A percentile compares a stretch with the other conserved stretches of the same genome.
These are phyloP conservation scores for Trematomus bernacchii DNA, from an alignment of 2,797 vertebrate genomes.

Conservation along the genomic window DNA sequence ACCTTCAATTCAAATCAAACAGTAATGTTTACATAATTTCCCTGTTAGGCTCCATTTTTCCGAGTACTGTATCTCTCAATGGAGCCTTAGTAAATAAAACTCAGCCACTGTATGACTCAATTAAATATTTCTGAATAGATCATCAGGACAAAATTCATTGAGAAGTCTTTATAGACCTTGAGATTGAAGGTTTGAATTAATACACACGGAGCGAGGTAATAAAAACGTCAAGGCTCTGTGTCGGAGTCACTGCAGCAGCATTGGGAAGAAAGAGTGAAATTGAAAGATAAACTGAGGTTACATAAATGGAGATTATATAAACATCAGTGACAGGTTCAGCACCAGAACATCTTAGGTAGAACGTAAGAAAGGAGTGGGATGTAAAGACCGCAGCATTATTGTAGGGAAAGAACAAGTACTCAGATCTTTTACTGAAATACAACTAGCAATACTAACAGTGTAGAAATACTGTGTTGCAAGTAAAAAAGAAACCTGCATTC, in stretches of 20 bases:
- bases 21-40: slow-evolving; percentile 55
- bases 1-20: slow-evolving; percentile 65
- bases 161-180: background rate
- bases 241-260: slow-evolving; percentile 19
- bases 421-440: background rate
- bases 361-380: slow-evolving; percentile 9
- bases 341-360: background rate
- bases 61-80: slow-evolving; percentile 32
- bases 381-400: background rate
- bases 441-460: background rate
- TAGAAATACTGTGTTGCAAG: background rate
- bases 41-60: slow-evolving; percentile 29
- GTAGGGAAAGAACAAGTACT: background rate
- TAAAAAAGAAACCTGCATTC: background rate
- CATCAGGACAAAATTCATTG: background rate
- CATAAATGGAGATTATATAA: slow-evolving; percentile 48
- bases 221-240: background rate
- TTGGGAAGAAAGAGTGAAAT: slow-evolving; percentile 20
- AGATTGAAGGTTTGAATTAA: too few relatives aligned
- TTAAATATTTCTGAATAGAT: slow-evolving; percentile 19
- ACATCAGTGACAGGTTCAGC: slow-evolving; percentile 9
- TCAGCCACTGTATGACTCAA: background rate
- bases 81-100: slow-evolving; percentile 27
- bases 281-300: slow-evolving; percentile 25
- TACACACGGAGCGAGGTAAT: background rate